phyloP scores from a whole-genome alignment of 2,113 vertebrate genomes.

The Lepidothrix coronata region DNA sequence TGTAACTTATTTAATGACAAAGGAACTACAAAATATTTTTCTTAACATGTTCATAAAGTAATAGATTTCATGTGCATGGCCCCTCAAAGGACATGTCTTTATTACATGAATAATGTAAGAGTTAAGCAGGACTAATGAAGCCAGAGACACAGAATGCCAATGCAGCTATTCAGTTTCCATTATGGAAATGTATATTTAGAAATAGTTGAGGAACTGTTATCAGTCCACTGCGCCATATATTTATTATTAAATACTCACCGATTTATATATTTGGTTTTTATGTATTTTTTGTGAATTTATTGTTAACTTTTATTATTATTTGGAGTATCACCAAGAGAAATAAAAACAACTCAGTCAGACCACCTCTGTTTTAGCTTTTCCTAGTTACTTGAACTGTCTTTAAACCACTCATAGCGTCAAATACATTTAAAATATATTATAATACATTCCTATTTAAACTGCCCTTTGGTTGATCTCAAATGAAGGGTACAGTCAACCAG shows the following conservation, averaged over 20 bases:
- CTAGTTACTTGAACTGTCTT: neutral
- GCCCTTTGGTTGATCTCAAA: neutral
- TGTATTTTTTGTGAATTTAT: neutral
- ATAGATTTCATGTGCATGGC: neutral
- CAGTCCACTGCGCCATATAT: neutral
- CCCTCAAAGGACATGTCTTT: neutral
- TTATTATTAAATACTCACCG: neutral
- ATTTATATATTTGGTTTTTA: neutral
- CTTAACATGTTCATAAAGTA: neutral
- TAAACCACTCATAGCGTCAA: neutral
- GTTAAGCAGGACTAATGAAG: neutral
- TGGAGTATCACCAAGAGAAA: neutral
- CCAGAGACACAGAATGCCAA: neutral
- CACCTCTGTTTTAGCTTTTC: neutral
- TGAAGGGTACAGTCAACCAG: neutral
- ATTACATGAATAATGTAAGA: neutral
- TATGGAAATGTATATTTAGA: neutral
- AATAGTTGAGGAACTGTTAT: neutral
- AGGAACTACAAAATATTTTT: neutral
- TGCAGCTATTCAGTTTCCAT: neutral
- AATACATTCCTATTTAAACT: neutral
- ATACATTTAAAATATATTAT: neutral
- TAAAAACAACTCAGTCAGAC: neutral
- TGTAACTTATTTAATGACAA: neutral
- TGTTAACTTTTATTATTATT: neutral